Conservation (phyloP, 1,140 invertebrate genomes). For the Idris sp. region DNA sequence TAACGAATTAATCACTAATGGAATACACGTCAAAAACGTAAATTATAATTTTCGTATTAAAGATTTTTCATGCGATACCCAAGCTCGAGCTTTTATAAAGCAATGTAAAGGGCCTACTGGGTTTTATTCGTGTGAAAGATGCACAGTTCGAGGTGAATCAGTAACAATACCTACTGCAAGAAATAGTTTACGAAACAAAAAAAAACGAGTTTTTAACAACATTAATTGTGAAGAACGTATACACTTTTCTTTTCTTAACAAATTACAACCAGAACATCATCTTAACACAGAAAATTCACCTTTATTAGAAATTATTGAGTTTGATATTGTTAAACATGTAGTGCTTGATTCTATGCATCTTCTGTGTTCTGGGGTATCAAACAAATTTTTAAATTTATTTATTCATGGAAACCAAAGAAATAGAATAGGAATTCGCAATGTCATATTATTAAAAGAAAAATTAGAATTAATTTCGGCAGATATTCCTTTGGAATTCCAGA, state of each 20-base stretch:
- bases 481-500: constrained; percentile 4
- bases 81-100: constrained; percentile 2
- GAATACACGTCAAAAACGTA: neutral
- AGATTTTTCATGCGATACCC: neutral
- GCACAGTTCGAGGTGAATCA: neutral
- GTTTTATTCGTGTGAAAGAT: constrained; percentile 1
- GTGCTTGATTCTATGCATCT: constrained; percentile 5
- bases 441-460: neutral
- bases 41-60: neutral
- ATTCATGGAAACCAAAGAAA: no score
- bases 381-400: constrained; percentile 1
- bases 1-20: constrained; percentile 5
- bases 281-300: neutral
- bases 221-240: neutral
- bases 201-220: neutral
- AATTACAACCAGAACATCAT: constrained; percentile 5
- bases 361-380: constrained; percentile 5
- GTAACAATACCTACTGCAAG: neutral
- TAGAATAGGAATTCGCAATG: neutral
- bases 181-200: no score
- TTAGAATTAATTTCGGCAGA: constrained; percentile 2
- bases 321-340: constrained; percentile 2
- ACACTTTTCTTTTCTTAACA: neutral
- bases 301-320: neutral
- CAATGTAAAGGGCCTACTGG: neutral